Conservation (phyloP, 2,113 vertebrate species). For the Cnemophilus loriae region DNA sequence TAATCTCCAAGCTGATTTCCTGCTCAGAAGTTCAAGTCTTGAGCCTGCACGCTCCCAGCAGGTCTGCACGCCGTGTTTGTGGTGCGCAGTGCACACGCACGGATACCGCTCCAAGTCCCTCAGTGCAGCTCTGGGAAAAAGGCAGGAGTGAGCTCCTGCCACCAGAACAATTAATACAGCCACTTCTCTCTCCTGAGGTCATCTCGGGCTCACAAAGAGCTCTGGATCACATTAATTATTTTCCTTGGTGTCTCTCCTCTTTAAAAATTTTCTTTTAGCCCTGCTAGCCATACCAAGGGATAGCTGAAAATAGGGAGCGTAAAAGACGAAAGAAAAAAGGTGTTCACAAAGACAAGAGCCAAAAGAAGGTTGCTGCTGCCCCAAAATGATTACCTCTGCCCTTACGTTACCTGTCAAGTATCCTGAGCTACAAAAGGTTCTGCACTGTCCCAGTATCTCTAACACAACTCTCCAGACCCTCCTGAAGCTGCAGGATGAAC, state of each 20-base stretch:
- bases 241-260: neutral
- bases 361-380: neutral
- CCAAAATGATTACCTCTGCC: neutral
- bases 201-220: neutral
- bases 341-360: neutral
- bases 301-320: neutral
- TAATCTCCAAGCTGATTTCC: neutral
- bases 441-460: neutral
- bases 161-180: neutral
- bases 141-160: neutral
- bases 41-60: neutral
- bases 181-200: neutral
- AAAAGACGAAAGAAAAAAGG: neutral
- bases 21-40: neutral
- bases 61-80: no score
- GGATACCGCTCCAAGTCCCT: fast-evolving
- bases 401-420: neutral
- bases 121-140: neutral
- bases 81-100: fast-evolving
- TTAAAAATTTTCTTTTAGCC: neutral
- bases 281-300: neutral
- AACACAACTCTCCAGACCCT: neutral
- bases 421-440: neutral
- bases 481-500: neutral
- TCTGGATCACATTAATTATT: neutral